A percentile compares a stretch with the other conserved stretches of the same genome.
Conservation (phyloP, 2,888 invertebrate genomes). For the Fragum fragum region DNA sequence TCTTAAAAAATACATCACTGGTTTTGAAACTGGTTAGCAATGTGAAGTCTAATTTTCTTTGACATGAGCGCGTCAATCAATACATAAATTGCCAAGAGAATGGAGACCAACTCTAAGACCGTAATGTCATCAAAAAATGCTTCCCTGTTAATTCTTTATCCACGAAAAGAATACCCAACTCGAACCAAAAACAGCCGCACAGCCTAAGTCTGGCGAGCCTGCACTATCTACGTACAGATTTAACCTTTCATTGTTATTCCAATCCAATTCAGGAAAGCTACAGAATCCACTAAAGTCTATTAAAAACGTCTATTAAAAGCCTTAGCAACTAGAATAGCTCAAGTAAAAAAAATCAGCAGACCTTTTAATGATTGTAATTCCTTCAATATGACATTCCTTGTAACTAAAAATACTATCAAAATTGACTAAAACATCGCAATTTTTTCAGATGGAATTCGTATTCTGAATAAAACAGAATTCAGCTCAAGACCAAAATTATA, state of each 20-base stretch:
- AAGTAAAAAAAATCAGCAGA: conserved; percentile 13
- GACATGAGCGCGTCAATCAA: neutral
- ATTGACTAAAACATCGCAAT: neutral
- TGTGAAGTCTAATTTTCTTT: conserved; percentile 12
- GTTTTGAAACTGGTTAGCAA: conserved; percentile 36
- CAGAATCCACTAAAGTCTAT: conserved; percentile 1
- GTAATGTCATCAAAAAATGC: conserved; percentile 13
- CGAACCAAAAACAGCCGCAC: neutral
- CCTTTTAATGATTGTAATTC: conserved; percentile 29
- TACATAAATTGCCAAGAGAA: neutral
- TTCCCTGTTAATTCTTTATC: neutral
- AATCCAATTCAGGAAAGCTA: neutral
- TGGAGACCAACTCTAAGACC: conserved; percentile 6
- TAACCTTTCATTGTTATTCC: neutral
- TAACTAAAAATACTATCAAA: neutral
- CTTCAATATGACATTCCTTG: conserved; percentile 25
- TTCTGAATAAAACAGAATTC: conserved; percentile 13
- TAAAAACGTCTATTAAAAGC: conserved; percentile 32
- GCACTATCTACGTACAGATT: conserved; percentile 4
- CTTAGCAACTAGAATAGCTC: conserved; percentile 30
- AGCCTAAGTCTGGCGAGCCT: conserved; percentile 3
- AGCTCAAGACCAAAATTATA: conserved; percentile 26
- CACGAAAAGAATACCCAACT: conserved; percentile 21
- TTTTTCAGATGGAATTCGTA: conserved; percentile 29
- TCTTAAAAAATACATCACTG: conserved; percentile 29